A percentile compares a stretch with the other conserved stretches of the same genome.
Conservation (phyloP, 2,113 vertebrate species). For the Eurypyga helias region DNA sequence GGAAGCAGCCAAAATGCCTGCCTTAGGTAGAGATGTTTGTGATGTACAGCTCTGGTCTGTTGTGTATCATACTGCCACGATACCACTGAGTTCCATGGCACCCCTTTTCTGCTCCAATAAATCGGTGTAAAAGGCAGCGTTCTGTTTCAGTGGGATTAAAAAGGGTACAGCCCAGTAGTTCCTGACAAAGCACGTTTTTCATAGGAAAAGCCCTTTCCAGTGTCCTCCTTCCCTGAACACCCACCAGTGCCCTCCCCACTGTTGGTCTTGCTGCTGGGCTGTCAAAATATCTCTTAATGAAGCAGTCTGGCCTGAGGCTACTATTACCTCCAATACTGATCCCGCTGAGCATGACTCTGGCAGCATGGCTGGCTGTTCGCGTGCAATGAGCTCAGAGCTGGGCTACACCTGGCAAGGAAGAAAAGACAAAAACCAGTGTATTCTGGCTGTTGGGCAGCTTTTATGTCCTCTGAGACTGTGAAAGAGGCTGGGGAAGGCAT, state of each 20-base stretch:
- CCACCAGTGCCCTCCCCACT: not conserved
- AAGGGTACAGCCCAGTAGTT: not conserved
- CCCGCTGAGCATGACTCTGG: not conserved
- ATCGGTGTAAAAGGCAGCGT: not conserved
- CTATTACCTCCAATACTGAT: not conserved
- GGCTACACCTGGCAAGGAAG: not conserved
- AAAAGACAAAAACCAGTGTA: not conserved
- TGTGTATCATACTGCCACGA: not conserved
- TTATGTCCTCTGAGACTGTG: not conserved
- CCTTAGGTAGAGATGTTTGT: rapidly evolving
- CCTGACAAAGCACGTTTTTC: not conserved
- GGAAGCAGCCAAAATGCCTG: not conserved
- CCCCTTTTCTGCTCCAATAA: not conserved
- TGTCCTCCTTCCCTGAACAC: not conserved
- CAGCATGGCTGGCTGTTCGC: not conserved
- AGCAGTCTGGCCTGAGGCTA: slow-evolving; percentile 72
- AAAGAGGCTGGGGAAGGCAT: not conserved
- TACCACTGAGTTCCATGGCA: not conserved
- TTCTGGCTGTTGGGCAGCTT: not conserved
- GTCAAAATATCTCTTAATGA: slow-evolving; percentile 70
- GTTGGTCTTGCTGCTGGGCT: slow-evolving; percentile 42
- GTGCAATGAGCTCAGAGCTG: not conserved
- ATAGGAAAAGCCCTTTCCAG: not conserved
- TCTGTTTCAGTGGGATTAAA: not conserved
- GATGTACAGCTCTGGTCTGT: not conserved